Percentiles rank a stretch among this genome's conserved stretches.
Evolutionary conservation across 2,888 invertebrate genomes (phyloP).

Genomic region (Cerastis rubricosa): DNA sequence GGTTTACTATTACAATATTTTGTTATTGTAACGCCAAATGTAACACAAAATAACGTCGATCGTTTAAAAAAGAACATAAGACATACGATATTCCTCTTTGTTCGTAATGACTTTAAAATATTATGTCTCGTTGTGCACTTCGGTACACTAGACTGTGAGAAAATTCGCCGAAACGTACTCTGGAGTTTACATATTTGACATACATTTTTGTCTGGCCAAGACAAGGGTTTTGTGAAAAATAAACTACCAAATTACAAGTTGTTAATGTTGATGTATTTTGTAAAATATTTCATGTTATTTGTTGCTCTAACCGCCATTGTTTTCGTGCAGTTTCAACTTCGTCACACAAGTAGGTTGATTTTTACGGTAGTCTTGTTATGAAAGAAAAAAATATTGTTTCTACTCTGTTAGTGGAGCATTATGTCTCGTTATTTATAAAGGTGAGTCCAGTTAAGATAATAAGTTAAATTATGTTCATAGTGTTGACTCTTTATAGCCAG

Average conservation of each 20-base stretch:
- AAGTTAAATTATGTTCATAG: constrained; percentile 22
- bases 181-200: constrained; percentile 41
- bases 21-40: constrained; percentile 17
- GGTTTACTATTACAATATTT: background rate
- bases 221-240: constrained; percentile 49
- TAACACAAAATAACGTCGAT: constrained; percentile 26
- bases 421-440: constrained; percentile 38
- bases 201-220: constrained; percentile 31
- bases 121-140: constrained; percentile 40
- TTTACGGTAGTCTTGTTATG: constrained; percentile 47
- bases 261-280: constrained; percentile 64
- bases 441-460: constrained; percentile 10
- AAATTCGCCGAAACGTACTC: constrained; percentile 46
- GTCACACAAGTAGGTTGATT: constrained; percentile 60
- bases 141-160: constrained; percentile 40
- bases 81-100: constrained; percentile 37
- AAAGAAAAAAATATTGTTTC: constrained; percentile 49
- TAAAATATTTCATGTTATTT: constrained; percentile 67
- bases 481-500: constrained; percentile 6
- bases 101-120: constrained; percentile 50
- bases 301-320: constrained; percentile 56
- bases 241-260: constrained; percentile 45
- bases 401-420: constrained; percentile 28
- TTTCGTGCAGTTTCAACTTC: constrained; percentile 27
- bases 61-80: constrained; percentile 44